Evolutionary conservation across 2,888 invertebrate species (phyloP), one percentile per base, ranked within the genome.

Genomic region (Aradus depressus): DNA sequence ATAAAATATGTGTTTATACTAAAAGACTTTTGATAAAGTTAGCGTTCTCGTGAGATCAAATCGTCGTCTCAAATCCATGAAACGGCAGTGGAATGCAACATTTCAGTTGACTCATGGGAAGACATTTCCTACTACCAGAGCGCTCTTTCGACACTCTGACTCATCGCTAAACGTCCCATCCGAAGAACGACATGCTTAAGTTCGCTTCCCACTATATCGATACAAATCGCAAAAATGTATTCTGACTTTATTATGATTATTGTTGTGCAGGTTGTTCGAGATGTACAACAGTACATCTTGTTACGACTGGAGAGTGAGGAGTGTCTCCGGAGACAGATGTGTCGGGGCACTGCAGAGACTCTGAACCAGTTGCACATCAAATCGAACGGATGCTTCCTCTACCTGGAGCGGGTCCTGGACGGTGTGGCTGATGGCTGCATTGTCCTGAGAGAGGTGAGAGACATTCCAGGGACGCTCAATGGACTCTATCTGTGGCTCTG

Each of bases 401-500:
- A 90, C 61, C 67, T 90, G 56, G 88, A 89, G 64, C 86, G 88
- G 70, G 75, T 92, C 0, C 67, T 93, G 39, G 92, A 95, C 61
- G 93, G 93, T 0, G 90, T 95, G 1, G 86, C 88, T 0, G 91
- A 93, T 62, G 90, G 84, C 50, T 93, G 91, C 65, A 90, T 96
- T 59, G 88, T 89, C 6, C 71, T 95, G 26, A 75, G 93, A 0
- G 89, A 92, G 65, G 89, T 96, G 19, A 76, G 87, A 21, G 87
- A 95, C 64, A 96, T 96, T 44, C 95, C 96, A 0, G 91, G 93
- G 5, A 96, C 95, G 0, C 70, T 96, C 21, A 95, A 95, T 65
- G 96, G 96, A 0, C 74, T 96, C 18, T 96, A 93, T 64, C 72
- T 96, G 58, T 96, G 95, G 87, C 74, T 96, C 56, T 92, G 92